Evolutionary conservation across 2,888 invertebrate species (phyloP).

Genomic region (Agriopis leucophaearia): DNA sequence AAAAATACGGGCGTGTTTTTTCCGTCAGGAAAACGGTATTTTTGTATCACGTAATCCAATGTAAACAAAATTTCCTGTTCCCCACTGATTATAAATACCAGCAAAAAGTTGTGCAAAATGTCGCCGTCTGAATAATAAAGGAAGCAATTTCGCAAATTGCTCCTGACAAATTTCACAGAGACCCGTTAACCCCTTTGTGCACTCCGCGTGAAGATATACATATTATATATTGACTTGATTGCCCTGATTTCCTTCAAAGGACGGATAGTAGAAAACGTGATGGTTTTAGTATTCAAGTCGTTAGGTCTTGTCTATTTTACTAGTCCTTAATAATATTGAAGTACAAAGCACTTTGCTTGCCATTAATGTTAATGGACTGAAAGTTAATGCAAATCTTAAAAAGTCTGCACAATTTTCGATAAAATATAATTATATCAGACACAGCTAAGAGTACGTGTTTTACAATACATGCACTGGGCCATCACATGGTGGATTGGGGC

Average conservation of each 20-base stretch:
- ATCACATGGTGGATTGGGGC: too few relatives aligned
- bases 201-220: slow-evolving; percentile 25
- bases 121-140: slow-evolving; percentile 25
- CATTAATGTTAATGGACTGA: slow-evolving; percentile 11
- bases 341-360: slow-evolving; percentile 11
- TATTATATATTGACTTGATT: slow-evolving; percentile 29
- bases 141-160: slow-evolving; percentile 23
- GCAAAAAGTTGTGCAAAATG: slow-evolving; percentile 12
- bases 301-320: slow-evolving; percentile 23
- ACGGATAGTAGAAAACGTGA: slow-evolving; percentile 25
- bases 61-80: slow-evolving; percentile 7
- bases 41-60: slow-evolving; percentile 14
- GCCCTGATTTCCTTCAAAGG: slow-evolving; percentile 26
- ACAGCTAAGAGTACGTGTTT: neutral
- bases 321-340: slow-evolving; percentile 13
- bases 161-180: slow-evolving; percentile 18
- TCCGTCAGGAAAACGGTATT: neutral
- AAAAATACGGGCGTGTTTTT: neutral
- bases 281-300: slow-evolving; percentile 29
- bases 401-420: neutral
- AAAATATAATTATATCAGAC: neutral
- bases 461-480: neutral
- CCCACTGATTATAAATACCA: slow-evolving; percentile 16
- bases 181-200: slow-evolving; percentile 26
- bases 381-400: neutral